Conservation (phyloP, 2,797 vertebrate species). For the Scolopax bukidnonensis region DNA sequence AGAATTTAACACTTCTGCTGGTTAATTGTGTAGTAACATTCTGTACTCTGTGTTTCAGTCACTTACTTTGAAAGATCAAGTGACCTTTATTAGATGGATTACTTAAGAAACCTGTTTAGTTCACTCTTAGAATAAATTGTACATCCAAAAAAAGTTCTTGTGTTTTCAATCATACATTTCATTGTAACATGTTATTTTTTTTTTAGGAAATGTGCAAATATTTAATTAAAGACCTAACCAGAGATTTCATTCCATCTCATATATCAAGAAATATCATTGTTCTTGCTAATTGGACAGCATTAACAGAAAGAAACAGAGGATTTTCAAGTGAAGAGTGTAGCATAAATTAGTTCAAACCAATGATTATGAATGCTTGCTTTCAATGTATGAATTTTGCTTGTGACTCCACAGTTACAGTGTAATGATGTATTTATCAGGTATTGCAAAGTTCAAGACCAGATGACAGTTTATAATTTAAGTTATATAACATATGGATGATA, state of each 20-base stretch:
- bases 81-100: conserved; percentile 5
- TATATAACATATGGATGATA: neutral
- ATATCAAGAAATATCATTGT: neutral
- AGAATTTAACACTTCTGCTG: neutral
- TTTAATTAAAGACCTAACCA: neutral
- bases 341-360: neutral
- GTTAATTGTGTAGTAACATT: conserved; percentile 18
- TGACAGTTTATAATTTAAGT: neutral
- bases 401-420: neutral
- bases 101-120: neutral
- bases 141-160: neutral
- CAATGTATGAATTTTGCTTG: neutral
- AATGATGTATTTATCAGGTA: neutral
- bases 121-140: neutral
- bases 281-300: neutral
- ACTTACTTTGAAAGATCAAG: neutral
- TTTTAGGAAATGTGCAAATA: neutral
- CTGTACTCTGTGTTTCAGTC: neutral
- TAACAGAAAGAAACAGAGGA: neutral
- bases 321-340: neutral
- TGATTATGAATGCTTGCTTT: neutral
- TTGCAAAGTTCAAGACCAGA: neutral
- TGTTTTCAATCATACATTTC: neutral
- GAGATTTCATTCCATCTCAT: neutral
- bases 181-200: neutral